These are phyloP conservation scores for Ectropis crepuscularia DNA, from an alignment of 2,888 invertebrate genomes.

Conservation along the genomic window DNA sequence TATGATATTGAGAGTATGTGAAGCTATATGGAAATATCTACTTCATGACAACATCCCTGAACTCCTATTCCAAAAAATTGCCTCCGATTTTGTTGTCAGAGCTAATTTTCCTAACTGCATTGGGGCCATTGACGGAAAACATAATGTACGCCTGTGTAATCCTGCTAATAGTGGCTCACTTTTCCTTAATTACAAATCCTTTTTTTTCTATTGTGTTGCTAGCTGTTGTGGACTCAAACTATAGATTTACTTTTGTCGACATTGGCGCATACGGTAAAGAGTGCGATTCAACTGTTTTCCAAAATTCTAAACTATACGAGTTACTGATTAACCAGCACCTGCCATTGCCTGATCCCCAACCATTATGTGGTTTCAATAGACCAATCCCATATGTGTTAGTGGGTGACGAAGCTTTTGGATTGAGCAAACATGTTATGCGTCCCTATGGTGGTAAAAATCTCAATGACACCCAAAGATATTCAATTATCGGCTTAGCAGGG, in stretches of 20 bases:
- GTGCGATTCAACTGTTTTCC: slow-evolving; percentile 30
- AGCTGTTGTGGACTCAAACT: slow-evolving; percentile 35
- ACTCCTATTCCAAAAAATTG: slow-evolving; percentile 15
- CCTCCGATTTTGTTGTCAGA: slow-evolving; percentile 3
- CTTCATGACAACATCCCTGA: slow-evolving; percentile 27
- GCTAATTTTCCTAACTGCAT: neutral
- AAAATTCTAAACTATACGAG: slow-evolving; percentile 39
- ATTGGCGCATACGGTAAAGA: slow-evolving; percentile 25
- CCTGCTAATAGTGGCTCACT: slow-evolving; percentile 33
- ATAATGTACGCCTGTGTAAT: slow-evolving; percentile 5
- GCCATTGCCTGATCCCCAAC: slow-evolving; percentile 20
- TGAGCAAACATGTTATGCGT: slow-evolving; percentile 37
- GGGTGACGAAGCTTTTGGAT: slow-evolving; percentile 38
- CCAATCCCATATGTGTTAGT: too few relatives aligned
- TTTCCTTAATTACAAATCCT: slow-evolving; percentile 25
- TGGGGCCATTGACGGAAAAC: slow-evolving; percentile 9
- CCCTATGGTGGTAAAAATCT: slow-evolving; percentile 32
- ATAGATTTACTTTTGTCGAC: slow-evolving; percentile 29
- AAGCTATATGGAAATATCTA: slow-evolving; percentile 23
- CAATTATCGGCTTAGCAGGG: slow-evolving; percentile 1
- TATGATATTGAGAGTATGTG: slow-evolving; percentile 32
- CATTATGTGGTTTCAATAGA: too few relatives aligned
- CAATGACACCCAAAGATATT: slow-evolving; percentile 29
- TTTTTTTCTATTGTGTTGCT: slow-evolving; percentile 28
- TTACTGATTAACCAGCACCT: slow-evolving; percentile 34